Evolutionary conservation across 2,113 vertebrate genomes (phyloP), one percentile per base, ranked within the genome.

Genomic region (Phodopus roborovskii): DNA sequence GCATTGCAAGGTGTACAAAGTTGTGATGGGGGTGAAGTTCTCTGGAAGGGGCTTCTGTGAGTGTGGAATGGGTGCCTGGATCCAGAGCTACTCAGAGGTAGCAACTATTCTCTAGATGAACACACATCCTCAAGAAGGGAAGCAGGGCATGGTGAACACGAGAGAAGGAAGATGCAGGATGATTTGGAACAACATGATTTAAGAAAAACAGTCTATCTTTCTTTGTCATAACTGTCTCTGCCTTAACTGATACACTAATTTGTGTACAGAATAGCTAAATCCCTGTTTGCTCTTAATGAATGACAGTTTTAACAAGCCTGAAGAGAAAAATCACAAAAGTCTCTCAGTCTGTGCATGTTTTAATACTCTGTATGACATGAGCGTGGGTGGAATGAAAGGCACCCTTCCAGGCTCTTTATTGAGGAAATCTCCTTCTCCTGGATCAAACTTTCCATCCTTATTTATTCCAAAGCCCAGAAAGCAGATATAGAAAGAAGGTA

Each of bases 211-310:
- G 13, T 12, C 22, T 79, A 50, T 93, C 79, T 17, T 78, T 94
- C 42, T 88, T 96, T 75, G 22, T 62, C 60, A 62, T 62, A 15
- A 56, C 53, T 15, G 53, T 56, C 53, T 56, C 13, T 56, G 53
- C 2, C 93, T 60, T 97, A 94, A 85, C 77, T 73, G 56, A 88
- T 85, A 85, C 81, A 77, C 82, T 96, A 96, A 96, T 95, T 95
- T 95, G 93, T 93, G 82, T 78, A 42, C 42, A 74, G n/a, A 87
- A 88, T 88, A 92, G 81, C 88, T 78, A 96, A 96, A 94, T 97
- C 78, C 71, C 30, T 74, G 3, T 93, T 95, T 78, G 71, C 62
- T 97, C 81, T 95, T 89, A 93, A 95, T 87, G 77, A 96, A 13
- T 94, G 28, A 50, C 95, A 94, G 92, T 97, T 96, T 93, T 92